Evolutionary conservation across 2,797 vertebrate species (phyloP), one percentile per base, ranked within the genome.

Genomic region (Acanthurus tractus): DNA sequence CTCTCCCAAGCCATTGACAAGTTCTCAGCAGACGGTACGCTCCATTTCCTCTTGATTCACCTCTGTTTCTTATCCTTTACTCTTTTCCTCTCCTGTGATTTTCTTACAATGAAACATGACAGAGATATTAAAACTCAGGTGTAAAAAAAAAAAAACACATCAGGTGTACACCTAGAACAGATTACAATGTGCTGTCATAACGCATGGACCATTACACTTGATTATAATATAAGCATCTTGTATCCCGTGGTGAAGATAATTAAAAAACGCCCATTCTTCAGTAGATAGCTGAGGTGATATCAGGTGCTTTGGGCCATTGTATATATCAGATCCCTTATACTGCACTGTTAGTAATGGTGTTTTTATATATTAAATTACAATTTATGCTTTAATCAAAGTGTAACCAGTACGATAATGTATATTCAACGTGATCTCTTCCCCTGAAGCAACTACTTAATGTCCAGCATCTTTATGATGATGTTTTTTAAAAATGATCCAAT

Each of bases 21-120:
- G 92, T 99, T 98, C 92, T 99, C 98, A 90, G 98, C 98, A 64
- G 98, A 99, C 79, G 98, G 98, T 99, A 89, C 91, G 88, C 86
- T 22, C 20, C 11, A 10, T 59, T 77, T 58, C 29, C 20, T 58
- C 48, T 72, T 61, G 29, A 82, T 76, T 50, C 45, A 29, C 72
- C 49, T 50, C 9, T 48, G 6, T 44, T 49, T 65, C 22, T 38
- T 25, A 54, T 67, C 15, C 53, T 67, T 70, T 57, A 14, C 20
- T 40, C 20, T 4, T 15, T 23, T 69, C 46, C 14, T 49, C 56
- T 34, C 9, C n/a, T 2, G 3, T 20, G 13, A 34, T 70, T 68
- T 65, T 68, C 73, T 52, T 63, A 38, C 14, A 2, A 9, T 22
- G 25, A 29, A 29, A 29, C 25, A 29, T 29, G 25, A 29, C 25